Evolutionary conservation across 2,888 invertebrate genomes (phyloP), one percentile per base, ranked within the genome.

Genomic region (Metellina segmentata): DNA sequence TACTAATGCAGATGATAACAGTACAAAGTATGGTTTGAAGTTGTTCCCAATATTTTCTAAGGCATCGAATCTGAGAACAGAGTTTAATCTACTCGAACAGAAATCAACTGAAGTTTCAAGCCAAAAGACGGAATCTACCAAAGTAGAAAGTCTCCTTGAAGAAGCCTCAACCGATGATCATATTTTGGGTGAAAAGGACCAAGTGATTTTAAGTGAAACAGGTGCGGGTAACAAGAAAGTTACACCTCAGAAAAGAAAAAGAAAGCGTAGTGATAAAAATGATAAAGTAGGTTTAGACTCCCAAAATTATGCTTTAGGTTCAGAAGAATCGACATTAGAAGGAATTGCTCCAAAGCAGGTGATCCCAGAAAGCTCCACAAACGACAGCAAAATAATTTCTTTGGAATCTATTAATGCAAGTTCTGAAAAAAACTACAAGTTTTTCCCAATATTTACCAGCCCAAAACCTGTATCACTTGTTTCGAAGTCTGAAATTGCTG

Each of bases 361-460:
- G 13, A 0, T 19, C 49, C 11, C 48, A 48, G 11, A 48, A 34
- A 48, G 34, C 16, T 20, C 20, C 13, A 48, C 34, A 75, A 49
- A 75, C 11, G 72, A 16, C 7, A 48, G 34, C 7, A 34, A 72
- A 16, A 72, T n/a, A n/a, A 19, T 34, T 11, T 48, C 11, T 75
- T 11, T 13, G 0, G 34, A 75, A 20, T 11, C 13, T 74, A 16
- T 0, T 52, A 52, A 9, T 19, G n/a, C 34, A 52, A 74, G 52
- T 74, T 20, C 11, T 13, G 52, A 20, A 71, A 13, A 49, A 8
- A 34, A 5, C 13, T 7, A 11, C 2, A 74, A 85, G 13, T 9
- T 85, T 53, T 85, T 85, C 48, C 85, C 85, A 7, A 85, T 85
- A 61, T 85, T 85, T 34, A 75, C 20, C n/a, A 74, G 7, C 72